phyloP scores from a whole-genome alignment of 2,113 vertebrate genomes.

The Cyphomyrus discorhynchus region DNA sequence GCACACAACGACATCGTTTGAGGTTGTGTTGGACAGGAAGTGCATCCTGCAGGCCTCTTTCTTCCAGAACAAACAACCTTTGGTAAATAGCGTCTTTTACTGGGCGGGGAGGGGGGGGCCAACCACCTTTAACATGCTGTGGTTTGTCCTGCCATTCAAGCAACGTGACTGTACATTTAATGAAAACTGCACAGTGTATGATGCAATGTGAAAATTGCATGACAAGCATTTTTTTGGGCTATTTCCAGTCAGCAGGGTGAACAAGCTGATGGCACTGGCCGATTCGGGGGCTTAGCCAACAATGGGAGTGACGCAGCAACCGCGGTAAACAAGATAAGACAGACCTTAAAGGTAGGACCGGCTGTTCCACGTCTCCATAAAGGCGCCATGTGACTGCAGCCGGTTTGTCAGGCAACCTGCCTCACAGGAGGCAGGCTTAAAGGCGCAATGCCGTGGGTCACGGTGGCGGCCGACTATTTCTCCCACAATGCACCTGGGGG shows the following conservation, averaged over 20 bases:
- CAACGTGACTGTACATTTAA: neutral
- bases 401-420: neutral
- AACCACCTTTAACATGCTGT: neutral
- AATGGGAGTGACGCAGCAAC: neutral
- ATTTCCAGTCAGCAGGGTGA: neutral
- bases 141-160: neutral
- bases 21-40: neutral
- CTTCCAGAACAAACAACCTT: neutral
- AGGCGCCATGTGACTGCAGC: neutral
- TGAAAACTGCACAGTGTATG: neutral
- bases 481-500: neutral
- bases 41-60: neutral
- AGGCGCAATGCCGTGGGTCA: neutral
- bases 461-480: neutral
- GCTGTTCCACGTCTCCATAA: neutral
- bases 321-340: neutral
- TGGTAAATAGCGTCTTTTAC: neutral
- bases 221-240: neutral
- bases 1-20: neutral
- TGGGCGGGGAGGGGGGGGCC: neutral
- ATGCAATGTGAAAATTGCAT: neutral
- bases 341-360: neutral
- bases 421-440: neutral
- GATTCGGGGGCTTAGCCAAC: neutral
- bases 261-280: neutral